Evolutionary conservation across 2,888 invertebrate genomes (phyloP), one percentile per base, ranked within the genome.

Genomic region (Apomyelois bistriatella): DNA sequence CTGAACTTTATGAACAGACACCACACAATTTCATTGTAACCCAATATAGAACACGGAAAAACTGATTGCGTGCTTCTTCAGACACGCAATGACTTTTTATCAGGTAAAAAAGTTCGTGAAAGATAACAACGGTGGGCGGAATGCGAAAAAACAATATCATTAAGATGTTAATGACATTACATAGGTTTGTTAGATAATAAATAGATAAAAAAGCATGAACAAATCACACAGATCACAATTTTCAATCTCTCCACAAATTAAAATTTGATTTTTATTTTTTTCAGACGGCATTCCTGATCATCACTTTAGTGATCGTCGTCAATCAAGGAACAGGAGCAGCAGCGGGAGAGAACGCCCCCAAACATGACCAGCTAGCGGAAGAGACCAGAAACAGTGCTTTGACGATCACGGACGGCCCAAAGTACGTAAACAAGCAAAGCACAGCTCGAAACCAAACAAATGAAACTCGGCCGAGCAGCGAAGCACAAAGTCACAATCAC

Each of bases 241-340:
- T 22, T 22, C 22, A n/a, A n/a, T 22, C 22, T 22, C 2, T 5
- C 22, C 22, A 6, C 65, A 22, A 1, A n/a, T 53, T 40, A 30
- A 35, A 38, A 36, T 55, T 36, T 51, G 17, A 46, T 68, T 10
- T 66, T n/a, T n/a, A n/a, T n/a, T 58, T 13, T 61, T 78, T 80
- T 42, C 86, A 89, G 90, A 82, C 85, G 81, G 75, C 84, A 84
- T 82, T 87, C 79, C 81, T 89, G 84, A 82, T 89, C 80, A 73
- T 80, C 72, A 78, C 80, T 75, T 78, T 88, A 81, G 83, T 80
- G 82, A 82, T 88, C 80, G 80, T 78, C 82, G 79, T 87, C 79
- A 78, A 74, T 73, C 72, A 78, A 77, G 77, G 76, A 61, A 63
- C 70, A 75, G 80, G 77, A 70, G 83, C 76, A 67, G 75, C 75